Conservation (phyloP, 2,888 invertebrate genomes). For the Tenodera sinensis region DNA sequence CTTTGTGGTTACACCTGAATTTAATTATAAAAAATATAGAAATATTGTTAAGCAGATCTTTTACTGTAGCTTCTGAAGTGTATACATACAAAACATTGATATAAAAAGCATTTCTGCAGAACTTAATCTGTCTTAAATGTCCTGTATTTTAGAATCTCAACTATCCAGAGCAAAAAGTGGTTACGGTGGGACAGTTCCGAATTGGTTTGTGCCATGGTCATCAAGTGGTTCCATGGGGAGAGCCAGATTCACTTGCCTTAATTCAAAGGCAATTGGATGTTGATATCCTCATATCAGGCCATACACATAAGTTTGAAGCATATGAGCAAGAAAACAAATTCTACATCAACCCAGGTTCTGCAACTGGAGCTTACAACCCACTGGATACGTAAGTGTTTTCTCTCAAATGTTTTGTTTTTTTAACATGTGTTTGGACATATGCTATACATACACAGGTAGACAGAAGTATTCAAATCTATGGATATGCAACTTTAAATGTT, state of each 20-base stretch:
- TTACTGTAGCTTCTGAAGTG: background rate
- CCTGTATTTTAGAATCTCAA: constrained; percentile 68
- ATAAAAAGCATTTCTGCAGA: background rate
- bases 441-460: too few species aligned
- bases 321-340: constrained; percentile 98
- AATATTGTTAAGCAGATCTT: too few species aligned
- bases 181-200: constrained; percentile 97
- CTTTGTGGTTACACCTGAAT: too few species aligned
- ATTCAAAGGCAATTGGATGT: constrained; percentile 97
- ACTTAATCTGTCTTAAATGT: constrained; percentile 1
- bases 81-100: background rate
- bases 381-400: constrained; percentile 69
- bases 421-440: background rate
- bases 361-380: constrained; percentile 96
- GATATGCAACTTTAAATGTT: too few species aligned
- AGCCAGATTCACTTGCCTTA: constrained; percentile 87
- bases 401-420: background rate
- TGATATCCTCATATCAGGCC: constrained; percentile 97
- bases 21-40: too few species aligned
- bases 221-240: constrained; percentile 97
- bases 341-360: constrained; percentile 98
- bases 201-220: constrained; percentile 98
- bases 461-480: too few species aligned
- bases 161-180: constrained; percentile 97
- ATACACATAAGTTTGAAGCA: constrained; percentile 97